Evolutionary conservation across 2,797 vertebrate species (phyloP), one percentile per base, ranked within the genome.

Genomic region (Ptychobarbus kaznakovi): DNA sequence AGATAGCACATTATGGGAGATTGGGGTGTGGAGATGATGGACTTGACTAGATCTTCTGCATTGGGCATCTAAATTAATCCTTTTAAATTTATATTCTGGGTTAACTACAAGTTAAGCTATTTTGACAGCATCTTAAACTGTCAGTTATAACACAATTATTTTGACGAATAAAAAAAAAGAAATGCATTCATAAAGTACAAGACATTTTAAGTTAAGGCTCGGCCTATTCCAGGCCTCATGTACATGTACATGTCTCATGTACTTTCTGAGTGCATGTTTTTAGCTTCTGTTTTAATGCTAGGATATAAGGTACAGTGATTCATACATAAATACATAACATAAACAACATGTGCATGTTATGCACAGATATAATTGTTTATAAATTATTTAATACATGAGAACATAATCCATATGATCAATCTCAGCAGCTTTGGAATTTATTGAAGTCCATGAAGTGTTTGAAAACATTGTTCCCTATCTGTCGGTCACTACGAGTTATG

Each of bases 11-110:
- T 91, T 0, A 66, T 91, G 87, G 91, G 82, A 12, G 44, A 86
- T 85, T 78, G 84, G 88, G 44, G 92, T 93, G 90, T 92, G 94
- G 93, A 90, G 85, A 93, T 83, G 92, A 95, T 94, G 91, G 92
- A 94, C 96, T 92, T 91, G 82, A 90, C 93, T 92, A 90, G 91
- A 95, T 95, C 94, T 93, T 93, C 85, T 94, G 94, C 95, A 96
- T 96, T 95, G 93, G 96, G 93, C 95, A 93, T 93, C 92, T 91
- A 94, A 94, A 97, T 96, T 94, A 87, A 90, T 90, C 93, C 94
- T 92, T 95, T 95, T 87, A 92, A 93, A 78, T 40, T 4, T 4
- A 61, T 78, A 42, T 78, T 42, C 22, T n/a, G 13, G 35, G 22
- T 44, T 78, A 58, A 61, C 20, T 25, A 25, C 22, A 77, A 40